Evolutionary conservation across 2,113 vertebrate species (phyloP), one percentile per base, ranked within the genome.

Genomic region (Lophius piscatorius): DNA sequence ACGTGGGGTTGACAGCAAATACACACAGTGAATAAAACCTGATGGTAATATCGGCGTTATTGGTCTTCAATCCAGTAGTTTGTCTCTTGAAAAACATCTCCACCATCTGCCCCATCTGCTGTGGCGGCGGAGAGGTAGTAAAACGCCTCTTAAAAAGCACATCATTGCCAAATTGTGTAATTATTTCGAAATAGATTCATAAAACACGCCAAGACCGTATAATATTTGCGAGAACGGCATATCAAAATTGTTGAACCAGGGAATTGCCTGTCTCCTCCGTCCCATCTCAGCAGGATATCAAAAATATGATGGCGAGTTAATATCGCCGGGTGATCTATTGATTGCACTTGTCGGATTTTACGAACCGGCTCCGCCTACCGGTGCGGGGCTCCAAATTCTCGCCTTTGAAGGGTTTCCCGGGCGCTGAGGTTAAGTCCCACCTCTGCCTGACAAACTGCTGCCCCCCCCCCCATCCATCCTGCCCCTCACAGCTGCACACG

Each of bases 281-380:
- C 42, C 57, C 48, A 21, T 66, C 63, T 34, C 63, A 45, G 66
- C 24, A 3, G 45, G 70, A 67, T 63, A 63, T 66, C 55, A 69
- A 55, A 61, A 60, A 48, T 56, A 78, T 60, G 60, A 70, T 63
- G 28, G 48, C 38, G 2, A 50, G 52, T 62, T 70, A 65, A 70
- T 76, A 69, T 70, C 67, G 46, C 49, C 8, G 7, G 12, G 55
- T 2, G 0, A 76, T 73, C 64, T 82, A 80, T 76, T 80, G 78
- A 82, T 88, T 80, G 52, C 33, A 31, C 52, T 60, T 79, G 76
- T 81, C 69, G 69, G 63, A 46, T 33, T 70, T 68, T 40, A 58
- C 76, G 78, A 72, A 67, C 80, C 64, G 63, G 76, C 66, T 46
- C 59, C 61, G 63, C 76, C 55, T 34, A 20, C 68, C 11, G 63